Evolutionary conservation across 1,140 invertebrate species (phyloP).

Genomic region (Ylistrum balloti): DNA sequence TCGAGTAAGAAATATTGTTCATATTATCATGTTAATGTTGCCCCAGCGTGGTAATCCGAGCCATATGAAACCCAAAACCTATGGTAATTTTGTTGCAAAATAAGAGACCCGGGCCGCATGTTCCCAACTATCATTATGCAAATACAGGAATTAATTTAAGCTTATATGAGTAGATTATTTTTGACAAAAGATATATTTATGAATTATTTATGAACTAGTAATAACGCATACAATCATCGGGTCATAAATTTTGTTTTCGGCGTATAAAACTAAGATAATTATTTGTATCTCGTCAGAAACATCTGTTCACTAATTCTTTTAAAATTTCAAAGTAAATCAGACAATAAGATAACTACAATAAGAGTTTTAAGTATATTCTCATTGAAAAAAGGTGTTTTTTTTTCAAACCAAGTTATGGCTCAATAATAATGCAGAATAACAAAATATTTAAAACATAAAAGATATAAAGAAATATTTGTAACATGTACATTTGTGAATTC

Average conservation of each 20-base stretch:
- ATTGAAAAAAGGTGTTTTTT: not conserved
- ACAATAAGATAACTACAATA: not conserved
- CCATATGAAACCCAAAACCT: conserved; percentile 1
- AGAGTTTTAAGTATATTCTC: not conserved
- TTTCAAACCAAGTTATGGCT: not conserved
- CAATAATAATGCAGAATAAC: not conserved
- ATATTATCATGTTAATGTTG: not conserved
- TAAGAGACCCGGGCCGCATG: not conserved
- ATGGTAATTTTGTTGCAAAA: conserved; percentile 21
- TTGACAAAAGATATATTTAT: conserved; percentile 40
- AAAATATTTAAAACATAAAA: conserved; percentile 1
- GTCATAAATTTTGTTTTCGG: conserved; percentile 32
- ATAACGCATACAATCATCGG: not conserved
- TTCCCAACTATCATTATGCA: conserved; percentile 2
- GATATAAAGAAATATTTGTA: not conserved
- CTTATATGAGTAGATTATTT: conserved; percentile 36
- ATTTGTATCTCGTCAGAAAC: conserved; percentile 27
- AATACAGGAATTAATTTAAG: conserved; percentile 36
- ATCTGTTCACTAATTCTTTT: conserved; percentile 40
- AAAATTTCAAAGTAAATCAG: conserved; percentile 30
- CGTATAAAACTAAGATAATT: conserved; percentile 6
- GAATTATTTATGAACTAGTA: conserved; percentile 29
- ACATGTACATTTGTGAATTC: not conserved
- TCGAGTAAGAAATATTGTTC: not conserved
- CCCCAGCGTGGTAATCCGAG: not conserved